Conservation (phyloP, 2,113 vertebrate genomes). For the Pterocles gutturalis region DNA sequence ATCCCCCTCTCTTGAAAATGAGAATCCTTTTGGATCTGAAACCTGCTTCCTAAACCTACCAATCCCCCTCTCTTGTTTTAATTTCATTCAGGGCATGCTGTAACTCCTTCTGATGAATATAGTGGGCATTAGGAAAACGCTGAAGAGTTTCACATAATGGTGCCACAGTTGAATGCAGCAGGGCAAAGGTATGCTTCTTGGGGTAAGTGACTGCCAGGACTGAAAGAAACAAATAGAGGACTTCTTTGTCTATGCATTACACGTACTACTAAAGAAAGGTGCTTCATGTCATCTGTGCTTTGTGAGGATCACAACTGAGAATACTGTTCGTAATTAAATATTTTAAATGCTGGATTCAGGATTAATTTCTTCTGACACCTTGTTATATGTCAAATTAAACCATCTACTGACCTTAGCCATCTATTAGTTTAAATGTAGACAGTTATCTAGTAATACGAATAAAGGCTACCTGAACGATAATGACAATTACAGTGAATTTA, state of each 20-base stretch:
- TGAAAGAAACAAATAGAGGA: neutral
- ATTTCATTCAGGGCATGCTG: neutral
- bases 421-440: neutral
- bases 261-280: neutral
- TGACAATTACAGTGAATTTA: neutral
- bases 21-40: neutral
- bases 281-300: neutral
- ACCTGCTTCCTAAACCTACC: neutral
- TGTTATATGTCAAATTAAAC: neutral
- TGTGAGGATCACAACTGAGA: neutral
- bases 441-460: neutral
- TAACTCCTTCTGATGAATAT: neutral
- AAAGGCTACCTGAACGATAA: neutral
- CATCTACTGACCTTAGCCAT: neutral
- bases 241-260: neutral
- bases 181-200: neutral
- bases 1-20: neutral
- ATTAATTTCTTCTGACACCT: neutral
- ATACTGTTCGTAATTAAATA: neutral
- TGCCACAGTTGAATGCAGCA: neutral
- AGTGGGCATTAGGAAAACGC: neutral
- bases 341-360: neutral
- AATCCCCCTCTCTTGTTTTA: neutral
- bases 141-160: neutral
- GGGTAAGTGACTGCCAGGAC: neutral